These are phyloP conservation scores for Germaria angustata DNA, from an alignment of 2,888 invertebrate species.

Conservation along the genomic window DNA sequence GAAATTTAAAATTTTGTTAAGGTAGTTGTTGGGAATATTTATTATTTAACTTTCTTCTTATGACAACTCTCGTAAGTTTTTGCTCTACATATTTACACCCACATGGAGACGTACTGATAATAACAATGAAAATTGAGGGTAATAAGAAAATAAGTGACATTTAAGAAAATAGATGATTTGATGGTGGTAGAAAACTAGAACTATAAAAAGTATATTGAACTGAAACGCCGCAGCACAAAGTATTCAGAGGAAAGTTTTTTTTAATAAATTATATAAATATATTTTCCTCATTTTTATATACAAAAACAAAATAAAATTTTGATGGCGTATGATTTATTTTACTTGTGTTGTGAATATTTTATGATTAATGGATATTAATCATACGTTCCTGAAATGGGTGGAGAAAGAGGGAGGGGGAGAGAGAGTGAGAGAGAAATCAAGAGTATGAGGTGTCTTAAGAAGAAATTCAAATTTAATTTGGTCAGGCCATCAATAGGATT, in stretches of 20 bases:
- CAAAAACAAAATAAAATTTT: too few species aligned
- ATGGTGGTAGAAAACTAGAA: background rate
- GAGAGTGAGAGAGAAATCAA: too few species aligned
- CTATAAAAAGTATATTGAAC: background rate
- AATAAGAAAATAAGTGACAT: constrained; percentile 35
- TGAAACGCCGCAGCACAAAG: background rate
- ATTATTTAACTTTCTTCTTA: too few species aligned
- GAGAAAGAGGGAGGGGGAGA: too few species aligned
- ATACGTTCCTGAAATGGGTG: background rate
- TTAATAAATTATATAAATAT: too few species aligned
- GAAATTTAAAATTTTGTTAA: too few species aligned
- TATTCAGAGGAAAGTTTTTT: background rate
- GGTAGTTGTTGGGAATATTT: too few species aligned
- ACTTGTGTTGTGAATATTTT: background rate
- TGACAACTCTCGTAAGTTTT: background rate
- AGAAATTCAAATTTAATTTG: too few species aligned
- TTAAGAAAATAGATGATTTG: constrained; percentile 36
- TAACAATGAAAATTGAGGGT: constrained; percentile 17
- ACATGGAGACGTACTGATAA: background rate
- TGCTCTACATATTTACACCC: background rate
- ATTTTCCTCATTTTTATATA: too few species aligned
- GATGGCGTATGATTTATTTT: too few species aligned
- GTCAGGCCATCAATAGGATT: too few species aligned
- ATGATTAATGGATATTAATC: background rate
- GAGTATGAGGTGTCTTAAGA: too few species aligned